Percentiles rank a stretch among this genome's conserved stretches.
Evolutionary conservation across 53 echinoderm and acorn worm species (phyloP).

Genomic region (Holothuria leucospilota): DNA sequence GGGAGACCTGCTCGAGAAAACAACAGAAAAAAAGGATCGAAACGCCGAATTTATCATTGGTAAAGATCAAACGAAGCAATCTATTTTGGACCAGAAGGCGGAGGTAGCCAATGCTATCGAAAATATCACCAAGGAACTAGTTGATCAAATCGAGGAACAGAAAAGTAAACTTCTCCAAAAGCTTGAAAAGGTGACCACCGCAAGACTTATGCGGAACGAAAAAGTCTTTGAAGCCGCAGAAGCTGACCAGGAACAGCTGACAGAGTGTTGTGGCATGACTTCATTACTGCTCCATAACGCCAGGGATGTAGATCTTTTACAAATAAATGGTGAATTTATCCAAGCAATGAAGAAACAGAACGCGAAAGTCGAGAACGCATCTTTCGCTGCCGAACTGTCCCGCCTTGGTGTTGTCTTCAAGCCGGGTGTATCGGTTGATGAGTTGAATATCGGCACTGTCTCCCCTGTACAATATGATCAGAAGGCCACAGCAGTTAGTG

Average conservation of each 20-base stretch:
- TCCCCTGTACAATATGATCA: neutral
- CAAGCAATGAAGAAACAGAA: slow-evolving; percentile 26
- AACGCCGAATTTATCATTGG: slow-evolving; percentile 22
- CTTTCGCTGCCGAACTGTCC: slow-evolving; percentile 11
- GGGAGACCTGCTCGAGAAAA: neutral
- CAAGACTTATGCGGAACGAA: slow-evolving; percentile 6
- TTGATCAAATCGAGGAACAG: slow-evolving; percentile 7
- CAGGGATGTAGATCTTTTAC: slow-evolving; percentile 16
- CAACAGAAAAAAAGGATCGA: neutral
- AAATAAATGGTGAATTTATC: neutral
- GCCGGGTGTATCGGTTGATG: neutral
- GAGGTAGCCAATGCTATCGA: slow-evolving; percentile 34
- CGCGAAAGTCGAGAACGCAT: slow-evolving; percentile 18
- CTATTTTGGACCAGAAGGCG: slow-evolving; percentile 20
- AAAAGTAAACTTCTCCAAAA: neutral
- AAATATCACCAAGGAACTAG: slow-evolving; percentile 24
- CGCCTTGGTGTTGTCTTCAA: slow-evolving; percentile 23
- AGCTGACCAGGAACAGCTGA: slow-evolving; percentile 3
- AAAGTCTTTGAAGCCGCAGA: slow-evolving; percentile 33
- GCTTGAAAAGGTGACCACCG: slow-evolving; percentile 16
- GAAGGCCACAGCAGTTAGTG: neutral
- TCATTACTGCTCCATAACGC: neutral
- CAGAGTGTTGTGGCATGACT: slow-evolving; percentile 2
- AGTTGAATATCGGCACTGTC: slow-evolving; percentile 1
- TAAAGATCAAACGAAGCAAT: slow-evolving; percentile 12